Base-by-base conservation (phyloP, 2,888 invertebrate species). In the Sarcophaga caerulescens region DNA sequence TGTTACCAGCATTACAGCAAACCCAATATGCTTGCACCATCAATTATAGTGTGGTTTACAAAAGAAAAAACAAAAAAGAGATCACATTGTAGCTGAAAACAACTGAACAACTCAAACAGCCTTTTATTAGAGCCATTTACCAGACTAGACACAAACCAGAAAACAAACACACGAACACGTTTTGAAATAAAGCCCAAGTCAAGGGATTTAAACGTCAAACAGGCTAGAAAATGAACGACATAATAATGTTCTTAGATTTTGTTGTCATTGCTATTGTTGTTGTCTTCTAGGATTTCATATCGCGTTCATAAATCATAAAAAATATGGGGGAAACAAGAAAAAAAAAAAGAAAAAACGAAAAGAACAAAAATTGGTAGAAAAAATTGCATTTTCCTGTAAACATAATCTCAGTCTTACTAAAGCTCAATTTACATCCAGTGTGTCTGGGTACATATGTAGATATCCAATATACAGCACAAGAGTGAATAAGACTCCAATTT, bases 271-370 rank as follows among this genome's bases (percentile, higher is more conserved):
- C 35, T 71, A 77, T 66, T 69, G 60, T 69, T 62, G 75, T 83
- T 73, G 17, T 59, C 63, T 70, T 70, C 69, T 81, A 57, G 82
- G 71, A 62, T 23, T 80, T 79, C 76, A 45, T 62, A 85, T 85
- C 83, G 83, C 65, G 77, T 76, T 80, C 79, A 85, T 85, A 83
- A 85, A 85, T 85, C 83, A 85, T 73, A 66, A 63, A 63, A 68
- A 75, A 57, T 21, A 52, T 62, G 19, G 21, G 66, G 14, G 11
- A 35, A 25, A 52, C 17, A 52, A 12, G 17, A 52, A 52, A 52
- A 14, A 52, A 52, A 17, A 52, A 52, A 1, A 47, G 12, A 6
- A 35, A 35, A 35, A 35, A 35, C 8, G 35, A 35, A 35, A 35
- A 35, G 35, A 35, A 35, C 8, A 35, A 35, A 0, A 35, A 35